These are phyloP conservation scores for Polypedilum vanderplanki DNA, from an alignment of 1,140 invertebrate species.

Conservation along the genomic window DNA sequence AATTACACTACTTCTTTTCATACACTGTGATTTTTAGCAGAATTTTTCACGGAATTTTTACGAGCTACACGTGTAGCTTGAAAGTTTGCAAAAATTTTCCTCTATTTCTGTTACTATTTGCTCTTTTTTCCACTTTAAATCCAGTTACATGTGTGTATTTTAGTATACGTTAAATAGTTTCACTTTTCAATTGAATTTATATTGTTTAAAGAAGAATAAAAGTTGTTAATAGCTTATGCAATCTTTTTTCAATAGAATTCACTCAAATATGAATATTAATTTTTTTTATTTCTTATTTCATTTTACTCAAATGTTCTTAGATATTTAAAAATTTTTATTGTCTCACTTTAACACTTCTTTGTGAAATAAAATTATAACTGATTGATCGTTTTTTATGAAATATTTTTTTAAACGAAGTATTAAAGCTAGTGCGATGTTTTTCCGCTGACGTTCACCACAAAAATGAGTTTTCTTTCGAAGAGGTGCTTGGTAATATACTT, in stretches of 20 bases:
- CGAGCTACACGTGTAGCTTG: background rate
- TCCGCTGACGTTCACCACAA: background rate
- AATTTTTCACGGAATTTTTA: background rate
- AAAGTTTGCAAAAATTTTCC: background rate
- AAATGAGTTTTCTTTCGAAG: slow-evolving; percentile 20
- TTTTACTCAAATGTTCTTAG: background rate
- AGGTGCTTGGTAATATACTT: slow-evolving; percentile 9
- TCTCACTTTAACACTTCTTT: too few species aligned
- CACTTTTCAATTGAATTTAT: slow-evolving; percentile 15
- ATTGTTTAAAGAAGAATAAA: background rate
- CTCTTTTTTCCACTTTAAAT: background rate
- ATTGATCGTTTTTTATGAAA: too few species aligned
- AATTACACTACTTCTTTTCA: slow-evolving; percentile 5
- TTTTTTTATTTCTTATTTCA: background rate
- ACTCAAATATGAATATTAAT: background rate
- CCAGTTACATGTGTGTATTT: background rate
- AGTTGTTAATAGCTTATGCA: background rate
- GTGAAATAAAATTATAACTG: too few species aligned
- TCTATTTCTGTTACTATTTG: background rate
- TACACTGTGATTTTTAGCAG: background rate
- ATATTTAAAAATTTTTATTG: too few species aligned
- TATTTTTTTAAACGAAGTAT: too few species aligned
- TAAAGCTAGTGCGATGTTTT: background rate
- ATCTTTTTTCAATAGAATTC: background rate
- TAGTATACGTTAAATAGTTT: background rate